Conservation (phyloP, 2,113 vertebrate genomes). For the Melanocharis versteri region DNA sequence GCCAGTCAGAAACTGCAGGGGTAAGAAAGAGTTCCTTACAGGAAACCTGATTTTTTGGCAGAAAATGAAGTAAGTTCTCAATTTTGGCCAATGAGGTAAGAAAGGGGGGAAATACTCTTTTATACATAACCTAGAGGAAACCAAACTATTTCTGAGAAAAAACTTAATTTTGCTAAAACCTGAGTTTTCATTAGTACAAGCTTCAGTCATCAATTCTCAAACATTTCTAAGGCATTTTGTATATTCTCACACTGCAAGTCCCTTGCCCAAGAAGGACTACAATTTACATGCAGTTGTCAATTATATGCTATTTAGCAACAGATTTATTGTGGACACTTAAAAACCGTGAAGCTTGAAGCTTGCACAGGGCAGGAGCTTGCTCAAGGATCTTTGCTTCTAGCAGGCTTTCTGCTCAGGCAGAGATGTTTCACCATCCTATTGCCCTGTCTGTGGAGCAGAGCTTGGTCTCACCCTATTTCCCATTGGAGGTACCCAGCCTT, state of each 20-base stretch:
- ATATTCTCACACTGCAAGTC: not conserved
- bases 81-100: not conserved
- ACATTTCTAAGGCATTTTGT: not conserved
- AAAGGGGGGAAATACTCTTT: not conserved
- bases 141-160: not conserved
- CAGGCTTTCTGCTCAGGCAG: not conserved
- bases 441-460: not conserved
- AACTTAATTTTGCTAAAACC: not conserved
- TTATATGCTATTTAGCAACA: not conserved
- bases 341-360: not conserved
- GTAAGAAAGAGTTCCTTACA: not conserved
- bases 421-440: not conserved
- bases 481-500: not conserved
- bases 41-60: constrained; percentile 2
- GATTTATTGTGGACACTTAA: not conserved
- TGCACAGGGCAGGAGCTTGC: not conserved
- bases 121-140: not conserved
- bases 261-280: not conserved
- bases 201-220: not conserved
- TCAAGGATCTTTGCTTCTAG: not conserved
- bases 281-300: not conserved
- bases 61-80: not conserved
- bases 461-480: not conserved
- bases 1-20: not conserved
- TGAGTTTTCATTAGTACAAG: not conserved